Conservation (phyloP, 1,140 invertebrate species). For the Procambarus virginalis region DNA sequence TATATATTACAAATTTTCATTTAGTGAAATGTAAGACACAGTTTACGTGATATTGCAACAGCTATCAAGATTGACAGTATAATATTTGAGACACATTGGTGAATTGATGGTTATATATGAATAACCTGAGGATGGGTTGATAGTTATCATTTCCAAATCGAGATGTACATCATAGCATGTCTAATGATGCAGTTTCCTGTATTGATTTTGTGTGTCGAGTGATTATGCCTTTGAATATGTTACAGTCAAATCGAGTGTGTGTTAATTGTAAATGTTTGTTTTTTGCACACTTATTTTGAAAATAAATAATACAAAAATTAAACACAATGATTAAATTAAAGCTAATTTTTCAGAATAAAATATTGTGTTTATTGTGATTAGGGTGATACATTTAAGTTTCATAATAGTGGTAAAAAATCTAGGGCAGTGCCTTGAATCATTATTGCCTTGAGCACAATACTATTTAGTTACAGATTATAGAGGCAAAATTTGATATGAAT, state of each 20-base stretch:
- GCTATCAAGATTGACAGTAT: too few species aligned
- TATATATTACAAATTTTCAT: too few species aligned
- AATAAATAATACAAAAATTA: neutral
- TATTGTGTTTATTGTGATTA: too few species aligned
- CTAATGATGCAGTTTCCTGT: neutral
- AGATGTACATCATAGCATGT: neutral
- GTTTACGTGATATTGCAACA: too few species aligned
- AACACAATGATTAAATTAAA: neutral
- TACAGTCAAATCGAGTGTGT: neutral
- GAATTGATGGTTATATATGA: neutral
- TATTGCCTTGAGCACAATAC: too few species aligned
- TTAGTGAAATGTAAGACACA: too few species aligned
- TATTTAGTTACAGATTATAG: too few species aligned
- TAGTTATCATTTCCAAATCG: neutral
- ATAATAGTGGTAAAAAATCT: too few species aligned
- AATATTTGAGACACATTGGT: too few species aligned
- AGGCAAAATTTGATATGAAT: too few species aligned
- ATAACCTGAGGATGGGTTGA: neutral
- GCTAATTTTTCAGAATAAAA: neutral
- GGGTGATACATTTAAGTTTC: too few species aligned
- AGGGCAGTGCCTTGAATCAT: too few species aligned
- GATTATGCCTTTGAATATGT: neutral
- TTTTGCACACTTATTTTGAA: neutral
- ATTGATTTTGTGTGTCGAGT: neutral
- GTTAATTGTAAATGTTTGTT: neutral